A percentile compares a stretch with the other conserved stretches of the same genome.
These are phyloP conservation scores for Felis catus DNA, from an alignment of 2,113 vertebrate genomes.

Conservation along the genomic window F.catus_Fca126_mat1.0 CM031415.1:113660001-113660500, in stretches of 20 bases:
- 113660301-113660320: background rate
- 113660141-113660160: background rate
- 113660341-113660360: background rate
- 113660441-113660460: background rate
- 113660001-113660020: background rate
- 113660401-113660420: constrained; percentile 35
- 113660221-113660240: background rate
- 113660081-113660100: constrained; percentile 4
- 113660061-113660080: background rate
- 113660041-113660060: background rate
- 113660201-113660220: constrained; percentile 3
- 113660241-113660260: constrained; percentile 3
- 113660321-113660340: background rate
- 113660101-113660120: background rate
- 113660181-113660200: background rate
- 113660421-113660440: constrained; percentile 38
- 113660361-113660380: background rate
- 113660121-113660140: background rate
- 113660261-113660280: background rate
- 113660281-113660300: background rate
- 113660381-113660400: constrained; percentile 16
- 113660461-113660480: background rate
- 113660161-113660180: background rate
- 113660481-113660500: background rate
- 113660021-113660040: background rate